Conservation (phyloP, 2,888 invertebrate species). For the Lycia hirtaria region DNA sequence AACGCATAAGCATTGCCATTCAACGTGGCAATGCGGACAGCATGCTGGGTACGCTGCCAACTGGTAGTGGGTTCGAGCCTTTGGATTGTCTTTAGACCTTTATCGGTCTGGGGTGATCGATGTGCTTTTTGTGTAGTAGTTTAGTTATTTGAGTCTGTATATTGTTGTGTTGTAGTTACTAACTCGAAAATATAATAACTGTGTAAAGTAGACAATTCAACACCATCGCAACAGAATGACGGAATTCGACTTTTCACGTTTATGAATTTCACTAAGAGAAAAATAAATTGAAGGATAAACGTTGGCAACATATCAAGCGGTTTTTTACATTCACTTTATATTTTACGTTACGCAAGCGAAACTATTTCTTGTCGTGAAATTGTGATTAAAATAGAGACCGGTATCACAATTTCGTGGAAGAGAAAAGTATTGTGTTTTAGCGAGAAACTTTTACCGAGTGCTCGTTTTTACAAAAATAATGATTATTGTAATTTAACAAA, state of each 20-base stretch:
- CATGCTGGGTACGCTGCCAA: too few relatives aligned
- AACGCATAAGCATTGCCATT: too few relatives aligned
- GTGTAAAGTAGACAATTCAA: not conserved
- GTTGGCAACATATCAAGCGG: slow-evolving; percentile 36
- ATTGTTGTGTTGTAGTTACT: too few relatives aligned
- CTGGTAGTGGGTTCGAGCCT: too few relatives aligned
- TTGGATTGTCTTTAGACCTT: too few relatives aligned
- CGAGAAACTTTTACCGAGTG: too few relatives aligned
- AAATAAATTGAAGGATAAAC: slow-evolving; percentile 22
- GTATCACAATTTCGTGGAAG: not conserved
- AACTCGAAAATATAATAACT: not conserved
- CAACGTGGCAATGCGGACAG: too few relatives aligned
- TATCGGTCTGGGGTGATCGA: too few relatives aligned
- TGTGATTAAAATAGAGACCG: slow-evolving; percentile 3
- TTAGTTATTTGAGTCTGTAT: too few relatives aligned
- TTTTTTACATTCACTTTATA: slow-evolving; percentile 26
- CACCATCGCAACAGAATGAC: not conserved
- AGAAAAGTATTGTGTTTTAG: not conserved
- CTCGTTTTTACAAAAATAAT: too few relatives aligned
- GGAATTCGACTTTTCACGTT: not conserved
- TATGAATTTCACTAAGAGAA: slow-evolving; percentile 1
- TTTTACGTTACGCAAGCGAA: slow-evolving; percentile 19
- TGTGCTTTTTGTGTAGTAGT: too few relatives aligned
- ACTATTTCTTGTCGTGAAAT: slow-evolving; percentile 16
- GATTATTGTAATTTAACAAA: too few relatives aligned